Evolutionary conservation across 2,797 vertebrate species (phyloP), one percentile per base, ranked within the genome.

Genomic region (Spinus olivaceus): DNA sequence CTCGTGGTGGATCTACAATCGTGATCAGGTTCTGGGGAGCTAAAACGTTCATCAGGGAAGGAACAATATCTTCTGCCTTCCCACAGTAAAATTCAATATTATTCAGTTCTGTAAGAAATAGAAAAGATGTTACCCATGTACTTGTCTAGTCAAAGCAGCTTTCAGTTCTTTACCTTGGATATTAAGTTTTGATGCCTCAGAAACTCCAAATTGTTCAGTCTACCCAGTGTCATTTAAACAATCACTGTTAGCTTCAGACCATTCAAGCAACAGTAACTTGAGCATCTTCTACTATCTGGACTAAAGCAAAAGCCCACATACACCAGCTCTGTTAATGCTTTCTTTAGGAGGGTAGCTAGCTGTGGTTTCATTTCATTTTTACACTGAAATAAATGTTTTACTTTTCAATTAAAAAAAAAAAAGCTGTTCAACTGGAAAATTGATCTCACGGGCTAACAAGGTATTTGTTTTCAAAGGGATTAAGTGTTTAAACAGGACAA

Each of bases 81-180:
- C 99, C 99, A 37, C 99, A 99, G 76, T 99, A 98, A 97, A 99
- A 99, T 95, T 99, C 99, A 2, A 98, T 92, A 9, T 99, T 99
- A 64, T 5, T 98, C 54, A 99, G 95, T 35, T 98, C 99, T 99
- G 65, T 8, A 21, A 73, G 54, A 28, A 41, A 35, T 66, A 10
- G 7, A 50, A 46, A 35, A 77, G 3, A 14, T 7, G 9, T 35
- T n/a, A 35, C 2, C 3, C 7, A 47, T 54, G 42, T 41, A 39
- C 8, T 42, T 60, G 8, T 0, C 8, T 20, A 44, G 27, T 56
- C 25, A 72, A 71, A 91, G 39, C 33, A 76, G 22, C 24, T 82
- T 76, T 50, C 16, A 27, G 25, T 39, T 42, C 14, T 10, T 19
- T 37, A 37, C 50, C 24, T 2, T 46, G 15, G 25, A 5, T 33